Evolutionary conservation across 2,888 invertebrate species (phyloP), one percentile per base, ranked within the genome.

Genomic region (Baccha elongata): DNA sequence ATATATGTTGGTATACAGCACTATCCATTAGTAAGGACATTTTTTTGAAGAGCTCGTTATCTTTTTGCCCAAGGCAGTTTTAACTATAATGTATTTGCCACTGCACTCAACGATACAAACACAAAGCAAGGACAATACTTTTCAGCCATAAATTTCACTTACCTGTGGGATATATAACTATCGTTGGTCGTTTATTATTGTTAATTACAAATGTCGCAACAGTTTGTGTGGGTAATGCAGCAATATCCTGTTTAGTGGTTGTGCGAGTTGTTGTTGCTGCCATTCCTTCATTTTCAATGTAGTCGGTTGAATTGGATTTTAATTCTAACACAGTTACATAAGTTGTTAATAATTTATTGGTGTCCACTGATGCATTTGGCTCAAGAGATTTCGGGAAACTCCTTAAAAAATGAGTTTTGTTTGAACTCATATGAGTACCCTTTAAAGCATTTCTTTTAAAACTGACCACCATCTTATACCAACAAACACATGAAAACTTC

Each of bases 101-200:
- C n/a, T n/a, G n/a, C n/a, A n/a, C n/a, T n/a, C n/a, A n/a, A n/a
- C n/a, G n/a, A n/a, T n/a, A n/a, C n/a, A n/a, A n/a, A n/a, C n/a
- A n/a, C n/a, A n/a, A n/a, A n/a, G 15, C 37, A 55, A 55, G 55
- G 15, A 35, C 19, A 21, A 0, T 0, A 21, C 10, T 29, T 13
- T 46, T 11, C n/a, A 7, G 7, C 4, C 8, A n/a, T 3, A 6
- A 32, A 19, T n/a, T 13, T 7, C 2, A 15, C 91, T 91, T 89
- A 94, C 94, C 94, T 87, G 94, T 94, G 17, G 94, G 94, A 90
- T 94, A 94, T 84, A 95, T 93, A 86, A 95, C 92, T 88, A 95
- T 93, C 29, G 94, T 93, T 78, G 95, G 94, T 87, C 94, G 92
- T 90, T 95, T 95, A 88, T 95, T 95, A 88, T 93, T 94, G 86